Evolutionary conservation across 2,888 invertebrate genomes (phyloP).

Genomic region (Buathra laborator): DNA sequence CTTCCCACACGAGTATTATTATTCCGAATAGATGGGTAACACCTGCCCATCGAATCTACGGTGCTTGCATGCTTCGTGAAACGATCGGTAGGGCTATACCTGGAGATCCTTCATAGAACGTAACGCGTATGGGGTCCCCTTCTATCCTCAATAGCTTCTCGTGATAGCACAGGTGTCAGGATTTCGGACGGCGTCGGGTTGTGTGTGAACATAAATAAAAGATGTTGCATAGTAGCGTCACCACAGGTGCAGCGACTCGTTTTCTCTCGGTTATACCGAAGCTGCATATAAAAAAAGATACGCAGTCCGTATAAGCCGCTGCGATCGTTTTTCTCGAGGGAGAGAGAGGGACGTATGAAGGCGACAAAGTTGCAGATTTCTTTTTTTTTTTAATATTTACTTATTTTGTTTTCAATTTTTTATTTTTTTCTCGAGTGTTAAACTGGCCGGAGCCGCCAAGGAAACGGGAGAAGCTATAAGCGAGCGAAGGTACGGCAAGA

Average conservation of each 20-base stretch:
- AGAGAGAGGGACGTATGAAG: slow-evolving; percentile 1
- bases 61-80: slow-evolving; percentile 7
- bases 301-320: not conserved
- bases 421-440: slow-evolving; percentile 77
- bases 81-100: slow-evolving; percentile 19
- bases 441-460: slow-evolving; percentile 80
- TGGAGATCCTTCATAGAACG: slow-evolving; percentile 26
- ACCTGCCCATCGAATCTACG: slow-evolving; percentile 62
- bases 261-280: slow-evolving; percentile 23
- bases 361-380: slow-evolving; percentile 37
- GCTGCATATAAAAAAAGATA: slow-evolving; percentile 38
- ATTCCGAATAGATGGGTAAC: slow-evolving; percentile 54
- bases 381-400: not conserved
- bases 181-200: slow-evolving; percentile 43
- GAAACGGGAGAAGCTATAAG: slow-evolving; percentile 19
- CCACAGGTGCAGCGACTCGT: slow-evolving; percentile 41
- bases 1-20: slow-evolving; percentile 57
- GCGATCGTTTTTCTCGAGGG: not conserved
- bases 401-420: not conserved
- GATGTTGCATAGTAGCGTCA: slow-evolving; percentile 12
- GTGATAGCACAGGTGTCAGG: slow-evolving; percentile 68
- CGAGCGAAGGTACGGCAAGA: slow-evolving; percentile 24
- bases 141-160: slow-evolving; percentile 9
- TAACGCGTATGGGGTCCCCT: not conserved
- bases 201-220: slow-evolving; percentile 39